A percentile compares a stretch with the other conserved stretches of the same genome.
These are phyloP conservation scores for Lasioglossum malachurum DNA, from an alignment of 2,888 invertebrate species.

Conservation along the genomic window DNA sequence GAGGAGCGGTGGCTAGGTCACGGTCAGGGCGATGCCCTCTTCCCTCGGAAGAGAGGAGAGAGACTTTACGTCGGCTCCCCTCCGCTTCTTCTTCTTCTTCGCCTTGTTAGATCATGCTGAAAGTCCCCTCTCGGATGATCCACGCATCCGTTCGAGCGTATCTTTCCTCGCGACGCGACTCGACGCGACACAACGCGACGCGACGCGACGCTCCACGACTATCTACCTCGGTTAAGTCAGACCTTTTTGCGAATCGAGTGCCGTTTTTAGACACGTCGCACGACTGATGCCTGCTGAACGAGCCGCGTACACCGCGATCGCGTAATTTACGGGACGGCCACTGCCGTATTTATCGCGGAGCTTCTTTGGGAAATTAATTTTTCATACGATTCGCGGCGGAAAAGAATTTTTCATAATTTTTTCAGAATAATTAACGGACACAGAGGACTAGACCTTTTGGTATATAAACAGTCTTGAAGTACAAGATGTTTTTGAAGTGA, in stretches of 20 bases:
- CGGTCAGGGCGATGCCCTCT: slow-evolving; percentile 85
- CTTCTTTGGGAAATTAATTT: slow-evolving; percentile 23
- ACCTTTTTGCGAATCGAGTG: slow-evolving; percentile 50
- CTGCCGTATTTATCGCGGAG: slow-evolving; percentile 30
- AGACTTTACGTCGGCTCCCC: slow-evolving; percentile 70
- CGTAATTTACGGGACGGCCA: slow-evolving; percentile 31
- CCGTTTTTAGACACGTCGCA: slow-evolving; percentile 51
- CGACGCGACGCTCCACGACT: slow-evolving; percentile 24
- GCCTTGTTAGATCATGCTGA: slow-evolving; percentile 59
- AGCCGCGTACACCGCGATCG: slow-evolving; percentile 9
- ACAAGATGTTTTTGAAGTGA: too few relatives aligned
- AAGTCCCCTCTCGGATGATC: slow-evolving; percentile 59
- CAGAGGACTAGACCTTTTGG: too few relatives aligned
- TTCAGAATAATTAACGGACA: too few relatives aligned
- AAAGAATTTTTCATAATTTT: too few relatives aligned
- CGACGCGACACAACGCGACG: not conserved
- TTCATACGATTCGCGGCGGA: not conserved
- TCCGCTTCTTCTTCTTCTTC: slow-evolving; percentile 46
- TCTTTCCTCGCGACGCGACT: slow-evolving; percentile 29
- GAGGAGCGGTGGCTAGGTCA: slow-evolving; percentile 84
- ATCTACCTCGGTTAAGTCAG: slow-evolving; percentile 45
- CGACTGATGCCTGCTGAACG: slow-evolving; percentile 34
- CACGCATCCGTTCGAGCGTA: slow-evolving; percentile 61
- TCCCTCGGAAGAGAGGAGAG: slow-evolving; percentile 73
- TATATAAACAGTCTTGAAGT: too few relatives aligned